Conservation (phyloP, 1,140 invertebrate species). For the Coboldia fuscipes region DNA sequence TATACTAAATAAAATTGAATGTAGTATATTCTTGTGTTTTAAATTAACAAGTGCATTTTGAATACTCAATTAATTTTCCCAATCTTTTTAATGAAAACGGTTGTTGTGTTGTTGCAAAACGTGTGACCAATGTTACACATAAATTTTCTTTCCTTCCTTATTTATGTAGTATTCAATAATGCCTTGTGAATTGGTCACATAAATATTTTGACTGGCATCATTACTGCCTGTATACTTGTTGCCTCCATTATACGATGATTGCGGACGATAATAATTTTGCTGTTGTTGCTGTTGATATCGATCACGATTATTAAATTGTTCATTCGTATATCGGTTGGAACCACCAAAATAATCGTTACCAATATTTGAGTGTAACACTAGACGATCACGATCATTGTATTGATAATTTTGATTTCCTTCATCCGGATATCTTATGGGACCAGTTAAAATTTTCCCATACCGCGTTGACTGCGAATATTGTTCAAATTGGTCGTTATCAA, state of each 20-base stretch:
- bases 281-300: conserved; percentile 9
- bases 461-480: not conserved
- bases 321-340: not conserved
- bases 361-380: not conserved
- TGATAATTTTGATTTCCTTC: conserved; percentile 1
- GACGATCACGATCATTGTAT: not conserved
- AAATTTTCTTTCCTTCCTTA: conserved; percentile 15
- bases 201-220: conserved; percentile 16
- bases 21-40: too few relatives aligned
- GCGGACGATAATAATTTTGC: conserved; percentile 9
- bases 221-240: conserved; percentile 5
- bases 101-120: too few relatives aligned
- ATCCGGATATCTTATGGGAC: not conserved
- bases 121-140: conserved; percentile 6
- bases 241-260: not conserved
- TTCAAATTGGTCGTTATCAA: conserved; percentile 10
- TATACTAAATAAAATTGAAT: too few relatives aligned
- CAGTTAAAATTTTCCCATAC: not conserved
- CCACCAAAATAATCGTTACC: not conserved
- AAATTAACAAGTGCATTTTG: too few relatives aligned
- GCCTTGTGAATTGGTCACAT: conserved; percentile 17
- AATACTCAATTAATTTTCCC: too few relatives aligned
- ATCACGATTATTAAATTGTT: too few relatives aligned
- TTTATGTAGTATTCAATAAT: conserved; percentile 17
- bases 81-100: too few relatives aligned